phyloP scores from a whole-genome alignment of 2,888 invertebrate genomes.

The Drosophila flavopinicola region DNA sequence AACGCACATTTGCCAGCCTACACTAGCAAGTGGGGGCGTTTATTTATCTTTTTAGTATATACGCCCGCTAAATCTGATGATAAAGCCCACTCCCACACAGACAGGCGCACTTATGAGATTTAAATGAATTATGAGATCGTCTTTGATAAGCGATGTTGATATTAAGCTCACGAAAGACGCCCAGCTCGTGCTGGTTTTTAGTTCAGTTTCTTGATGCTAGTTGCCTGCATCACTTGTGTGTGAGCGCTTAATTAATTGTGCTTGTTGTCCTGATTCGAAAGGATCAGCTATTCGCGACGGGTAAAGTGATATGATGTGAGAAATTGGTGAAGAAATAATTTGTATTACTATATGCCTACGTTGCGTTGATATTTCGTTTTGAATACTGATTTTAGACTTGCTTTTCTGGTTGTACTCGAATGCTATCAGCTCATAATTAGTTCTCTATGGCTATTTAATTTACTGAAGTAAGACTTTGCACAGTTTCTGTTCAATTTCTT shows the following conservation, averaged over 20 bases:
- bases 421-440: too few species aligned
- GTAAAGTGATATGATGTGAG: background rate
- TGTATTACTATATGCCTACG: too few species aligned
- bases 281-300: conserved; percentile 7
- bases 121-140: conserved; percentile 53
- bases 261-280: conserved; percentile 15
- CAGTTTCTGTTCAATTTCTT: background rate
- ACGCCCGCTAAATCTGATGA: conserved; percentile 39
- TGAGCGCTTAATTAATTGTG: background rate
- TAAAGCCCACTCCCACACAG: conserved; percentile 32
- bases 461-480: background rate
- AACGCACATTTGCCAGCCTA: background rate
- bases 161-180: conserved; percentile 24
- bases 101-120: conserved; percentile 47
- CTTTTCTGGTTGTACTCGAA: too few species aligned
- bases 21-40: conserved; percentile 30
- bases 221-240: conserved; percentile 45
- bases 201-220: conserved; percentile 47
- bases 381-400: too few species aligned
- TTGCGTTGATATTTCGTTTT: too few species aligned
- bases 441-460: background rate
- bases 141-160: conserved; percentile 49
- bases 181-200: conserved; percentile 18
- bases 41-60: conserved; percentile 31
- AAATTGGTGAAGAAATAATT: background rate